Conservation (phyloP, 2,797 vertebrate genomes). For the Microchirus variegatus region DNA sequence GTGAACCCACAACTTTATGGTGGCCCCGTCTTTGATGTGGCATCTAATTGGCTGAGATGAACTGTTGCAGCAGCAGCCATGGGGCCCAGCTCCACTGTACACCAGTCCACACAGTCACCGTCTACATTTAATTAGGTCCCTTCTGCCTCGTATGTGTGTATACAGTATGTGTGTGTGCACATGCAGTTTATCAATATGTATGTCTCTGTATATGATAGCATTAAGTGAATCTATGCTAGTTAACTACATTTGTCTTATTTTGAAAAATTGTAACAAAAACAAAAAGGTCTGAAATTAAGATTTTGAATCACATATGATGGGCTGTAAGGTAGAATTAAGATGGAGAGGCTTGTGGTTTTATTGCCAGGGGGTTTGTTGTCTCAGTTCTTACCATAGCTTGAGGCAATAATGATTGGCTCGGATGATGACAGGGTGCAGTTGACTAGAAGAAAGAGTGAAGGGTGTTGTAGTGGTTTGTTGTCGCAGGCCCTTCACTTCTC, state of each 20-base stretch:
- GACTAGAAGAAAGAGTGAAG: conserved; percentile 69
- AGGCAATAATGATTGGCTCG: conserved; percentile 54
- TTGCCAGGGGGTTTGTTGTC: conserved; percentile 54
- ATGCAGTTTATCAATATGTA: conserved; percentile 42
- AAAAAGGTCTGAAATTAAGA: too few relatives aligned
- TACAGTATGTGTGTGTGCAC: conserved; percentile 13
- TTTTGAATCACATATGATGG: conserved; percentile 7
- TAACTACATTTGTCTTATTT: not conserved
- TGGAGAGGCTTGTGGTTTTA: conserved; percentile 39
- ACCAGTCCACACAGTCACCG: conserved; percentile 65
- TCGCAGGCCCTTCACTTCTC: conserved; percentile 79
- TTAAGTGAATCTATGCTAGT: conserved; percentile 14
- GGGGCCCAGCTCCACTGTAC: conserved; percentile 66
- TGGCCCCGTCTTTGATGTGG: conserved; percentile 75
- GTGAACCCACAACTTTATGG: conserved; percentile 76
- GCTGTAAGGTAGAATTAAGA: conserved; percentile 38
- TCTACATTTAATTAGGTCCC: conserved; percentile 77
- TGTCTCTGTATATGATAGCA: conserved; percentile 22
- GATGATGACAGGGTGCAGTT: conserved; percentile 59
- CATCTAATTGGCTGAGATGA: conserved; percentile 82
- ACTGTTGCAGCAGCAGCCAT: conserved; percentile 78
- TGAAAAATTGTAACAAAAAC: not conserved
- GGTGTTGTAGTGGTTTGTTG: conserved; percentile 76
- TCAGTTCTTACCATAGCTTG: conserved; percentile 52
- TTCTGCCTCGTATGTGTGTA: conserved; percentile 55